Conservation (phyloP, 2,888 invertebrate species). For the Lapara coniferarum region DNA sequence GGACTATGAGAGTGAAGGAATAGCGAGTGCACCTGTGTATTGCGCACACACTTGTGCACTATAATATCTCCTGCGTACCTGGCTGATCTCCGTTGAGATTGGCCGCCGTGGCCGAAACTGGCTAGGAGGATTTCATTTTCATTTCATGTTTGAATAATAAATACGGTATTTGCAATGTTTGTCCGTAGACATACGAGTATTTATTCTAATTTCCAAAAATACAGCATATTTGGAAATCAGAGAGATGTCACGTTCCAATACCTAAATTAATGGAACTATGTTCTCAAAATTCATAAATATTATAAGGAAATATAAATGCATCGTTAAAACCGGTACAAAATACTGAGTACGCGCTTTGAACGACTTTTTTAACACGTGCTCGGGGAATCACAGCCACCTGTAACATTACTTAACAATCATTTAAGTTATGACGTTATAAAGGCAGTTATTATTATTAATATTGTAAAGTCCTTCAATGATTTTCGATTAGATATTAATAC, state of each 20-base stretch:
- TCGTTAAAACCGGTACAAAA: neutral
- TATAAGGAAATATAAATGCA: constrained; percentile 3
- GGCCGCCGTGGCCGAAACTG: no score
- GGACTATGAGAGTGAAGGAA: no score
- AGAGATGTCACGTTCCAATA: neutral
- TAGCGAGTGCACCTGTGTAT: no score
- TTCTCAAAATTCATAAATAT: neutral
- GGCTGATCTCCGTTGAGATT: no score
- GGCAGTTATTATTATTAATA: no score
- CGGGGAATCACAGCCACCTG: constrained; percentile 11
- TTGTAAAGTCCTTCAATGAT: no score
- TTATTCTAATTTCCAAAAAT: neutral
- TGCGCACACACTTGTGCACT: no score
- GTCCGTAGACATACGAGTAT: neutral
- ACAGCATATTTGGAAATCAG: neutral
- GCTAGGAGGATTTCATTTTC: no score
- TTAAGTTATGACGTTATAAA: constrained; percentile 11
- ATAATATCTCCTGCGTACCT: no score
- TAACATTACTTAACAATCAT: constrained; percentile 4
- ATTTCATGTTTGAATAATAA: no score
- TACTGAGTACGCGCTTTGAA: constrained; percentile 5
- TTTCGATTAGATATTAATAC: no score
- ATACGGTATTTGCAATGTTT: no score
- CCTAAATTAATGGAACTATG: neutral
- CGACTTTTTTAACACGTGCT: constrained; percentile 3